Conservation (phyloP, 2,888 invertebrate species). For the Adelognathus sp. region DNA sequence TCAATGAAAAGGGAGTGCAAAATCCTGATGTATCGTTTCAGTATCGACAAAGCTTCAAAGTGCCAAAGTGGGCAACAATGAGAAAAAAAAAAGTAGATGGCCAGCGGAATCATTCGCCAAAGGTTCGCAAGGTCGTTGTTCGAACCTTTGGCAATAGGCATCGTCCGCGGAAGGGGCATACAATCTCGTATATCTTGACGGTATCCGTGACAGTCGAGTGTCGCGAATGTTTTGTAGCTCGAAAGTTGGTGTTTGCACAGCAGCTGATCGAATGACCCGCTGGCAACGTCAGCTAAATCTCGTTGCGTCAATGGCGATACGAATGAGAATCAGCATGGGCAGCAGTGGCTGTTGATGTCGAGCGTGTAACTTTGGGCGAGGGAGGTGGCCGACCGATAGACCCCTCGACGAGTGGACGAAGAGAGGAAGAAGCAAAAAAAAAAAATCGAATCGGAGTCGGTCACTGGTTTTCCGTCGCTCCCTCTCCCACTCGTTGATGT, state of each 20-base stretch:
- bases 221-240: not conserved
- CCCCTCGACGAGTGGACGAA: not conserved
- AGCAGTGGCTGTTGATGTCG: conserved; percentile 42
- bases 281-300: conserved; percentile 41
- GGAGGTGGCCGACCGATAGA: conserved; percentile 44
- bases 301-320: conserved; percentile 56
- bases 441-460: conserved; percentile 33
- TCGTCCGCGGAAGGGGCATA: not conserved
- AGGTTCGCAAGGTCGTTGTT: not conserved
- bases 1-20: no score
- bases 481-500: conserved; percentile 60
- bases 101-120: not conserved
- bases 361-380: conserved; percentile 29
- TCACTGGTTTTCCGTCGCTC: conserved; percentile 49
- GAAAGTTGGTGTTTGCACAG: not conserved
- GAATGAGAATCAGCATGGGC: conserved; percentile 5
- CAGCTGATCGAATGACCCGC: conserved; percentile 55
- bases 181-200: not conserved
- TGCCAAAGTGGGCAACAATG: not conserved
- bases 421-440: conserved; percentile 3
- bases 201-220: not conserved
- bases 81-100: not conserved
- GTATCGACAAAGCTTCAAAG: not conserved
- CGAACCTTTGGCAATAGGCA: not conserved
- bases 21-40: not conserved